These are phyloP conservation scores for Bettongia penicillata DNA, from an alignment of 2,113 vertebrate genomes.

Conservation along the genomic window DNA sequence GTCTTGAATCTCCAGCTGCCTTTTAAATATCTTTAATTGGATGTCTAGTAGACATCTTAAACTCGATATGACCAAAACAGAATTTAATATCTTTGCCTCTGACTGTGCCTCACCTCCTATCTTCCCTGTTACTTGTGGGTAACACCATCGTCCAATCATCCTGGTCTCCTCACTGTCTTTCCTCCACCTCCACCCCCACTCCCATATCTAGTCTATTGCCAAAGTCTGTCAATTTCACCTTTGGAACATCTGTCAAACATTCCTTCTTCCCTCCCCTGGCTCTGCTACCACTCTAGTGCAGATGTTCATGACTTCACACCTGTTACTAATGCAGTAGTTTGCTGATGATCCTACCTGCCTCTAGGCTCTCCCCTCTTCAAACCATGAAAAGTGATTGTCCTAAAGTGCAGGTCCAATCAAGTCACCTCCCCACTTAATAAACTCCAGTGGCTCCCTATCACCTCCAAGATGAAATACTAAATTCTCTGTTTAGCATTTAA, in stretches of 20 bases:
- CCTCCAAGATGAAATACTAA: neutral
- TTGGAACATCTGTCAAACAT: neutral
- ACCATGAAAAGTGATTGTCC: too few species aligned
- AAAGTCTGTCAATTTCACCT: neutral
- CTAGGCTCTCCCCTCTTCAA: neutral
- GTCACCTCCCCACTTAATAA: neutral
- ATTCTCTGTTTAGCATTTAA: too few species aligned
- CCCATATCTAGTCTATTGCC: too few species aligned
- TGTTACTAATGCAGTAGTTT: neutral
- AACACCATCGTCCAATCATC: neutral
- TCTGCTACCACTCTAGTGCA: neutral
- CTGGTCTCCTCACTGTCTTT: neutral
- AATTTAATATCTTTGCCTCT: neutral
- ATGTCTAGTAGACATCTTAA: neutral
- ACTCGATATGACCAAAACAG: neutral
- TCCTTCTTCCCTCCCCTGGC: neutral
- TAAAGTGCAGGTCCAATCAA: neutral
- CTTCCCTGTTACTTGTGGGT: neutral
- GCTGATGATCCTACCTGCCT: neutral
- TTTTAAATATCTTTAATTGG: neutral
- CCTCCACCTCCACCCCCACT: too few species aligned
- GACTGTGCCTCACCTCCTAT: neutral
- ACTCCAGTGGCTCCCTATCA: neutral
- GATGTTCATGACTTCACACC: neutral
- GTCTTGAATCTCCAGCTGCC: neutral